Base-by-base conservation (phyloP, 1,140 invertebrate genomes). In the Melitaea cinxia region DNA sequence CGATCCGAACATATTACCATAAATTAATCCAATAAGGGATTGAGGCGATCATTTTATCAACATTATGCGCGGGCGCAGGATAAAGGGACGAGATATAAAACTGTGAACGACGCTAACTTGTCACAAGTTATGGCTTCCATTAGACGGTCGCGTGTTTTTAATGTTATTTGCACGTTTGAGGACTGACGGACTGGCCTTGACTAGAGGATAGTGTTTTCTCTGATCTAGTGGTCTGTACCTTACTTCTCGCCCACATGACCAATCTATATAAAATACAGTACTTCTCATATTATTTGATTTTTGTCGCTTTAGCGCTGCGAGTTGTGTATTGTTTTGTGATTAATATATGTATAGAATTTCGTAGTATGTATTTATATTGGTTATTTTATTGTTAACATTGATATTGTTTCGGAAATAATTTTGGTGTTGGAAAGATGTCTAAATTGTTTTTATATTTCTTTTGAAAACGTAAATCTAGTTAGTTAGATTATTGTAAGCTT, bases 1-100 rank as follows among this genome's bases (percentile, higher is more conserved):
- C 79, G 77, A 78, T 81, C 77, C 63, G 68, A 80, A 78, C 79
- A 73, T 80, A 86, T 87, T 87, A 85, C 78, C 84, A 84, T 85
- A 85, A 83, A 87, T 85, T 84, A 82, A 83, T 84, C 82, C 80
- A 83, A 80, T 83, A 83, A 83, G 78, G 81, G 78, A 78, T 78
- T 75, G 77, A 65, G 66, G 71, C 83, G 75, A 81, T 81, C 81
- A 78, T 80, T 84, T 82, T 83, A 83, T 83, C 79, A 78, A 78
- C 72, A 82, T 79, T 79, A 82, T 81, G 82, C 78, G 75, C 77
- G 62, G 49, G 77, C 80, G 83, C 77, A 65, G 70, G 71, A 70
- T 74, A 74, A 75, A 71, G 64, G 52, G 53, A 49, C 49, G n/a
- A 65, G 67, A 72, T 68, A 72, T 70, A 68, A 72, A 70, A 74